Conservation (phyloP, 2,113 vertebrate genomes). For the Malurus cyaneus region DNA sequence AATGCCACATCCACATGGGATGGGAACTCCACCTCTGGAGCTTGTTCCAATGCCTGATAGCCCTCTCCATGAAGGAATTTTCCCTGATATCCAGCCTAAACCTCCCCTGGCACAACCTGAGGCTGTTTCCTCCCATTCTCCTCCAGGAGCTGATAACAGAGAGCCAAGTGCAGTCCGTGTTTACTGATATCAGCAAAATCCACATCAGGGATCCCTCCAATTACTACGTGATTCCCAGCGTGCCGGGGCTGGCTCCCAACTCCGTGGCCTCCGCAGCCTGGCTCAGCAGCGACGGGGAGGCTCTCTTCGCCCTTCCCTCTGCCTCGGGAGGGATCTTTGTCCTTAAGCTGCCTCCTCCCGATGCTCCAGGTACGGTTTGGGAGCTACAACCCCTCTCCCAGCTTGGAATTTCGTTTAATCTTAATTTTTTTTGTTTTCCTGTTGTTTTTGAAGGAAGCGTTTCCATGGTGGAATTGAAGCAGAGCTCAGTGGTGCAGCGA, state of each 20-base stretch:
- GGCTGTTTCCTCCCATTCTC: not conserved
- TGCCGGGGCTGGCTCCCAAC: constrained; percentile 69
- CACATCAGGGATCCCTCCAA: constrained; percentile 83
- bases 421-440: rapidly evolving
- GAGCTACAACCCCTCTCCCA: not conserved
- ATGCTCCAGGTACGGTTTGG: constrained; percentile 75
- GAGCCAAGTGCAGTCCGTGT: constrained; percentile 90
- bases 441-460: constrained; percentile 67
- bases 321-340: constrained; percentile 85
- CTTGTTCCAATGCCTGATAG: not conserved
- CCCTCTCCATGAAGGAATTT: not conserved
- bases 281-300: constrained; percentile 86
- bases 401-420: rapidly evolving
- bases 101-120: not conserved
- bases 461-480: constrained; percentile 85
- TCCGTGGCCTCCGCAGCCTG: constrained; percentile 76
- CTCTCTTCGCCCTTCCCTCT: constrained; percentile 87
- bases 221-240: constrained; percentile 77
- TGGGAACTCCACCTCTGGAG: not conserved
- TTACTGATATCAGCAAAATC: constrained; percentile 88
- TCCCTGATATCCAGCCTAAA: not conserved
- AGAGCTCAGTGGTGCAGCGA: constrained; percentile 89
- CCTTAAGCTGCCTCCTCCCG: constrained; percentile 82
- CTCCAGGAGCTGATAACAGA: constrained; percentile 86
- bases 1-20: rapidly evolving